Percentiles rank a stretch among this genome's conserved stretches.
Evolutionary conservation across 2,797 vertebrate genomes (phyloP).

Genomic region (Cyclopterus lumpus): DNA sequence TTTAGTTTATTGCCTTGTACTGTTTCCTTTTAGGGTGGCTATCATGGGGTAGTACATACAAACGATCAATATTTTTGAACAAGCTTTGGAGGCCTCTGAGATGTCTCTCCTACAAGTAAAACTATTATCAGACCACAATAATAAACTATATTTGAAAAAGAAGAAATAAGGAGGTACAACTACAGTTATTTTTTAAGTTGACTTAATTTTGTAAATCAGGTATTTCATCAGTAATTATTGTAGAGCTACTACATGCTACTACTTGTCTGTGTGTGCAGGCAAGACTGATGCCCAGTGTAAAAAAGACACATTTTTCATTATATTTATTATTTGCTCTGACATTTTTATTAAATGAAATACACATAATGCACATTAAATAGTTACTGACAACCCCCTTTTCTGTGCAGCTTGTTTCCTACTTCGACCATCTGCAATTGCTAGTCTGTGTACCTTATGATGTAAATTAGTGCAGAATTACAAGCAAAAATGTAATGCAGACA

Average conservation of each 20-base stretch:
- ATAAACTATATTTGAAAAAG: not conserved
- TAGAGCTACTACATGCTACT: not conserved
- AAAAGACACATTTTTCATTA: not conserved
- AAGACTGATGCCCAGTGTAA: not conserved
- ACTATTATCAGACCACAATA: conserved; percentile 2
- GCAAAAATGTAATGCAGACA: conserved; percentile 6
- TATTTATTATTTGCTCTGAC: not conserved
- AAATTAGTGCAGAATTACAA: conserved; percentile 4
- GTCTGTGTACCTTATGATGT: not conserved
- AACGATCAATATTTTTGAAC: not conserved
- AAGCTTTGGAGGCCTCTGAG: not conserved
- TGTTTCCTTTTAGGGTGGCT: not conserved
- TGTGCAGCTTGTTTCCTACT: not conserved
- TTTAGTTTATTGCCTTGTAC: not conserved
- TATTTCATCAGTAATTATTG: not conserved
- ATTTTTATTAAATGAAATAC: not conserved
- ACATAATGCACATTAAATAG: not conserved
- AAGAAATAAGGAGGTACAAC: not conserved
- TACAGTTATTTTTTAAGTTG: not conserved
- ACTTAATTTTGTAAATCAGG: not conserved
- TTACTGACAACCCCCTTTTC: not conserved
- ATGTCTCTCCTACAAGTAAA: conserved; percentile 7
- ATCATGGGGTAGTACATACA: not conserved
- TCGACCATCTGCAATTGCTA: not conserved
- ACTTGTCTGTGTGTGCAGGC: not conserved